A percentile compares a stretch with the other conserved stretches of the same genome.
These are phyloP conservation scores for Myiagra hebetior DNA, from an alignment of 2,113 vertebrate genomes.

Conservation along the genomic window DNA sequence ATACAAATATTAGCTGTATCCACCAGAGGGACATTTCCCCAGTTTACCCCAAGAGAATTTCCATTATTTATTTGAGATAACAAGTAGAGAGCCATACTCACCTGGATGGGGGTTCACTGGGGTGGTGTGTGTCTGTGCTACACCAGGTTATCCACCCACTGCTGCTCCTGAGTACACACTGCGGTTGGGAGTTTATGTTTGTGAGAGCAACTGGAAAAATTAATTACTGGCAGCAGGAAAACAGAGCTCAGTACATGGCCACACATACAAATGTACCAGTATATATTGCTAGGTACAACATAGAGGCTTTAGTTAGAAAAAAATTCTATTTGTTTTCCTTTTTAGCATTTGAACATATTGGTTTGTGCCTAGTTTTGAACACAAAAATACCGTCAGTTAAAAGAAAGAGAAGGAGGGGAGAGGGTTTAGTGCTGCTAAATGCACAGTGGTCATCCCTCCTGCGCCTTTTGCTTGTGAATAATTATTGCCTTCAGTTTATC, in stretches of 20 bases:
- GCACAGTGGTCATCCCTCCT: background rate
- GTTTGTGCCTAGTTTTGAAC: background rate
- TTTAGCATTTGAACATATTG: background rate
- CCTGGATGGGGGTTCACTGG: background rate
- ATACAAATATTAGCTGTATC: background rate
- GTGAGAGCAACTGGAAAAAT: background rate
- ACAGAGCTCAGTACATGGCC: background rate
- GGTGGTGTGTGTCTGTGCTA: background rate
- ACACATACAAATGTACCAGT: background rate
- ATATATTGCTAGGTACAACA: slow-evolving; percentile 2
- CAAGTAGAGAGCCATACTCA: background rate
- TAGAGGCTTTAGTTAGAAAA: background rate
- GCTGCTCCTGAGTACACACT: background rate
- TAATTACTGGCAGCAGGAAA: background rate
- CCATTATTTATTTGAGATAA: background rate
- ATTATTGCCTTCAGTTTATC: slow-evolving; percentile 31
- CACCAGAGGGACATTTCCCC: background rate
- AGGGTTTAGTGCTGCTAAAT: background rate
- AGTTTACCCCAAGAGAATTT: background rate
- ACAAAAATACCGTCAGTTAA: background rate
- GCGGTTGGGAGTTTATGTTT: background rate
- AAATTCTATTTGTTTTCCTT: background rate
- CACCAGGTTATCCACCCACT: accelerated
- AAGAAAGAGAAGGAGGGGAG: background rate
- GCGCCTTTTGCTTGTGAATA: background rate